A percentile compares a stretch with the other conserved stretches of the same genome.
Evolutionary conservation across 2,797 vertebrate genomes (phyloP).

Genomic region (Myotis vivesi): DNA sequence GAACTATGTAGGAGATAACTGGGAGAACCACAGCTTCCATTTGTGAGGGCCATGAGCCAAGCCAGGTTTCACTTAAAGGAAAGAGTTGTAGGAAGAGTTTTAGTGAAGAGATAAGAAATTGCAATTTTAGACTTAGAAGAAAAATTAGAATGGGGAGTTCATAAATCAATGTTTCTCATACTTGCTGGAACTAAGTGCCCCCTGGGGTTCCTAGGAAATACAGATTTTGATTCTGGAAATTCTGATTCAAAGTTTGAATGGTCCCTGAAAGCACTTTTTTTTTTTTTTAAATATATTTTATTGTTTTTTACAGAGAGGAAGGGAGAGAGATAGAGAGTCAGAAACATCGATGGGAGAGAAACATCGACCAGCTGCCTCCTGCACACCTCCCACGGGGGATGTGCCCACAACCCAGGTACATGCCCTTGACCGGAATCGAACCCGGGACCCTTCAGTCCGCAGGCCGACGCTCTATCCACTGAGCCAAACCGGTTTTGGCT

Average conservation of each 20-base stretch:
- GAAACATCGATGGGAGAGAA: too few relatives aligned
- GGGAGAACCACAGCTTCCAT: background rate
- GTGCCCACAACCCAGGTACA: too few relatives aligned
- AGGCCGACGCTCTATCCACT: too few relatives aligned
- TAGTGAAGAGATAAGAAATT: background rate
- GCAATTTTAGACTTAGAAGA: background rate
- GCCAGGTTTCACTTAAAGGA: background rate
- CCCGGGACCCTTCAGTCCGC: too few relatives aligned
- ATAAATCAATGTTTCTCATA: background rate
- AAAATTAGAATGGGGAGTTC: background rate
- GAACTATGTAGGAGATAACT: background rate
- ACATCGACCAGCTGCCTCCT: too few relatives aligned
- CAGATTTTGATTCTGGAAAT: background rate
- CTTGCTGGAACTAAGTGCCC: background rate
- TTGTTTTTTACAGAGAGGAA: too few relatives aligned
- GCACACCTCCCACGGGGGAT: too few relatives aligned
- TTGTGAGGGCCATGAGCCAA: background rate
- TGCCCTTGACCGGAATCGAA: too few relatives aligned
- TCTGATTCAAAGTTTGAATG: background rate
- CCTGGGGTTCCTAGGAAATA: background rate
- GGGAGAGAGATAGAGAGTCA: too few relatives aligned
- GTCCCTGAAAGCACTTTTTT: background rate
- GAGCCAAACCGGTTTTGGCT: too few relatives aligned
- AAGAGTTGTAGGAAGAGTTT: background rate
- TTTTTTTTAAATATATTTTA: too few relatives aligned